Evolutionary conservation across 2,888 invertebrate genomes (phyloP), one percentile per base, ranked within the genome.

Genomic region (Drosophila anceps): DNA sequence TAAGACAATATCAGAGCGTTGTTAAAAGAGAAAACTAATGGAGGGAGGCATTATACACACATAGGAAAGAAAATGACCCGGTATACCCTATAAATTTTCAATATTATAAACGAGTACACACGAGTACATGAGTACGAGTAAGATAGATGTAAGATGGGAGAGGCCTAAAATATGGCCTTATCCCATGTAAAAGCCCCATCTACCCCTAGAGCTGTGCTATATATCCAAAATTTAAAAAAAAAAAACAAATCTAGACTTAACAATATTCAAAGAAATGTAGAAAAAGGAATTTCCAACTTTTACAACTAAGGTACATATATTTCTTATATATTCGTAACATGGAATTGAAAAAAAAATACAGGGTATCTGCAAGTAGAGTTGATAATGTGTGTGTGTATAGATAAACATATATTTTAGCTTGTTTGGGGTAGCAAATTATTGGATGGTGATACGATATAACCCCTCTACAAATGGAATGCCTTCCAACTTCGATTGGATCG

Each of bases 391-490:
- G 54, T 24, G 50, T 24, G 37, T 73, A 24, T 65, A 29, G 58
- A 24, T 55, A 41, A 39, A 41, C 50, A 59, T 73, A 70, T 63
- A 55, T 55, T 66, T 48, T 41, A 66, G 64, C 70, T 70, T 59
- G 39, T 71, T 65, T 37, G 18, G 24, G 33, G 31, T 39, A n/a
- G 53, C 15, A 31, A 58, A 53, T 44, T 24, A 39, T 20, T 51
- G 37, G 33, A 41, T 55, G 33, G 35, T 55, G 68, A 51, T 50
- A 10, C 31, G 41, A 43, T 54, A 12, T 3, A 29, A 18, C 48
- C 54, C 54, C 54, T 2, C 39, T 12, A 18, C 15, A 29, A 55
- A 29, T 75, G 78, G 73, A 76, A 76, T 78, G 76, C 73, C 46
- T 57, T 44, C 58, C 41, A 66, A 55, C 37, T 27, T 63, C 76